These are phyloP conservation scores for Porites rus DNA, from an alignment of 92 coral and sea anemone species.

Conservation along the genomic window DNA sequence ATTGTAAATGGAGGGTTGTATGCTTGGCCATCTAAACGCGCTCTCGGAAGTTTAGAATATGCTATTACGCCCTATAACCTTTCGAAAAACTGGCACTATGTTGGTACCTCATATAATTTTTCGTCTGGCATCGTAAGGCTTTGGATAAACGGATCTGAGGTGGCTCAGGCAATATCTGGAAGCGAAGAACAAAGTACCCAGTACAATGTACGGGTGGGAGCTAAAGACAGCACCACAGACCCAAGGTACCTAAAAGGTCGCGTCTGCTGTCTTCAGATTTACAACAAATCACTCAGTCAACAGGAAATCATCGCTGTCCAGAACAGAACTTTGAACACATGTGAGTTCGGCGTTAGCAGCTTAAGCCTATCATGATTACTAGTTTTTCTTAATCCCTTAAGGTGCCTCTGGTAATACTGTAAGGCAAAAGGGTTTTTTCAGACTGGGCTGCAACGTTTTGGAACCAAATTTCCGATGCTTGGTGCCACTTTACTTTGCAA, in stretches of 20 bases:
- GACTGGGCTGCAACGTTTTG: too few species aligned
- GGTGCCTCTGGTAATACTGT: too few species aligned
- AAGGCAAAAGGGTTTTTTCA: too few species aligned
- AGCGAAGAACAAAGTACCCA: not conserved
- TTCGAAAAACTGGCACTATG: conserved; percentile 12
- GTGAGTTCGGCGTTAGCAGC: not conserved
- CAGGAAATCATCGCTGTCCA: not conserved
- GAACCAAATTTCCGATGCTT: too few species aligned
- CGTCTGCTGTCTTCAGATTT: not conserved
- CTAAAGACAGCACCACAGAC: not conserved
- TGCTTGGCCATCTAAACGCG: not conserved
- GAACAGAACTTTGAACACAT: not conserved
- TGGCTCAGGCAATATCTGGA: not conserved
- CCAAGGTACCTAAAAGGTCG: not conserved
- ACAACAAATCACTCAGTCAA: not conserved
- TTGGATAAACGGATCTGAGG: conserved; percentile 26
- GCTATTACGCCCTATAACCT: not conserved
- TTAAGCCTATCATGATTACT: too few species aligned
- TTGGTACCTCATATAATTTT: conserved; percentile 30
- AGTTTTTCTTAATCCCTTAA: too few species aligned
- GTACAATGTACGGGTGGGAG: not conserved
- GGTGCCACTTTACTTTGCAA: too few species aligned
- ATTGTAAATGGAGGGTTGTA: not conserved
- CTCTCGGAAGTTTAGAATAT: too few species aligned
- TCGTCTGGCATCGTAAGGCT: conserved; percentile 28